These are phyloP conservation scores for Drosophila pseudotalamancana DNA, from an alignment of 2,888 invertebrate species.

Conservation along the genomic window DNA sequence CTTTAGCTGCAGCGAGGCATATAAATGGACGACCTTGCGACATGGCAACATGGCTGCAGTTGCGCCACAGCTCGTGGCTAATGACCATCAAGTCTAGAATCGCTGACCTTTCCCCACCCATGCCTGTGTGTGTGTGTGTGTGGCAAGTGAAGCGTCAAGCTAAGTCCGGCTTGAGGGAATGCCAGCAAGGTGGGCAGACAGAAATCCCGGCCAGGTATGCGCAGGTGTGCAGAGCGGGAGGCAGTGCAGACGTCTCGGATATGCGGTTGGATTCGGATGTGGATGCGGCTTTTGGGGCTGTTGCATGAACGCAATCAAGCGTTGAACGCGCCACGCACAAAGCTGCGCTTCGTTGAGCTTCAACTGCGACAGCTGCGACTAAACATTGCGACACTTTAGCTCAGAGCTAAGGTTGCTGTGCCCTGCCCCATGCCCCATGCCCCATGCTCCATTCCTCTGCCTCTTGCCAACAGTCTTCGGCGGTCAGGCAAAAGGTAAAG, in stretches of 20 bases:
- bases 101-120: slow-evolving; percentile 62
- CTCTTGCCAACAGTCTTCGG: background rate
- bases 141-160: slow-evolving; percentile 62
- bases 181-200: slow-evolving; percentile 19
- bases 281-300: slow-evolving; percentile 29
- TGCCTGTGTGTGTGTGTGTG: slow-evolving; percentile 5
- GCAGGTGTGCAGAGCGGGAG: slow-evolving; percentile 22
- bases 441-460: background rate
- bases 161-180: slow-evolving; percentile 49
- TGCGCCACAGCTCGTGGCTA: slow-evolving; percentile 50
- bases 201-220: slow-evolving; percentile 7
- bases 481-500: slow-evolving; percentile 40
- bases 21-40: slow-evolving; percentile 54
- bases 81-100: slow-evolving; percentile 45
- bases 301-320: slow-evolving; percentile 62
- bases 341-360: slow-evolving; percentile 65
- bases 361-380: slow-evolving; percentile 43
- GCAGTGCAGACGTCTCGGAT: slow-evolving; percentile 32
- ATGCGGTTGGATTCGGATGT: slow-evolving; percentile 32
- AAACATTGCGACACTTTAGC: slow-evolving; percentile 66
- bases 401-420: slow-evolving; percentile 27
- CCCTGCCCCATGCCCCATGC: background rate
- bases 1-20: slow-evolving; percentile 22
- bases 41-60: slow-evolving; percentile 24
- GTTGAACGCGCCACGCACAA: slow-evolving; percentile 40